Base-by-base conservation (phyloP, 2,113 vertebrate genomes). In the Heterochromis multidens region DNA sequence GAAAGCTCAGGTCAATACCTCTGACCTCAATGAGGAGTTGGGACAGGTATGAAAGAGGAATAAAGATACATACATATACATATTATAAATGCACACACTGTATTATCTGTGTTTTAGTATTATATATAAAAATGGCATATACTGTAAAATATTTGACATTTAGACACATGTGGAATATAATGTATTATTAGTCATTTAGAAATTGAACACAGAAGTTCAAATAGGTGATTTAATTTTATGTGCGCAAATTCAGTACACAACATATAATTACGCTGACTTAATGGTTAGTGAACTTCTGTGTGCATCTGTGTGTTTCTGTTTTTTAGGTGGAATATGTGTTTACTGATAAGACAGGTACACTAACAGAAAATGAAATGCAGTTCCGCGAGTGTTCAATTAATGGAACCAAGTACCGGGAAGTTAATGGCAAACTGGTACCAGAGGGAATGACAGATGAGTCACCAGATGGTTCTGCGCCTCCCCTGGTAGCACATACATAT, bases 291-390 rank as follows among this genome's bases (percentile, higher is more conserved):
- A 52, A 31, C 25, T 46, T 46, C 4, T 11, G 25, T 60, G 8
- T 27, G 12, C 10, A 57, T 65, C 21, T 46, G 61, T 60, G n/a
- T 40, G 31, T 82, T 13, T 65, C 4, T 83, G n/a, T 87, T 37
- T 56, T n/a, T 7, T 93, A 99, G 99, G 98, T 99, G 87, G 98
- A 99, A 76, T 99, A 99, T 58, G 97, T 99, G 77, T 99, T 99
- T 84, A 99, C 99, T 63, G 99, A 99, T 94, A 99, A 99, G 95
- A 99, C 99, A 0, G 98, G 98, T 33, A 99, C 98, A 1, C 92
- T 99, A 78, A 99, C 99, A n/a, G 98, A 99, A 96, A 99, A 99
- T 61, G 98, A 98, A 94, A 99, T 99, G 98, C 97, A 98, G 23
- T 99, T 99, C 95, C 97, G 97, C 1, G 98, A 99, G 90, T 99